phyloP scores from a whole-genome alignment of 2,888 invertebrate genomes.

The Iselma pallidipennis region DNA sequence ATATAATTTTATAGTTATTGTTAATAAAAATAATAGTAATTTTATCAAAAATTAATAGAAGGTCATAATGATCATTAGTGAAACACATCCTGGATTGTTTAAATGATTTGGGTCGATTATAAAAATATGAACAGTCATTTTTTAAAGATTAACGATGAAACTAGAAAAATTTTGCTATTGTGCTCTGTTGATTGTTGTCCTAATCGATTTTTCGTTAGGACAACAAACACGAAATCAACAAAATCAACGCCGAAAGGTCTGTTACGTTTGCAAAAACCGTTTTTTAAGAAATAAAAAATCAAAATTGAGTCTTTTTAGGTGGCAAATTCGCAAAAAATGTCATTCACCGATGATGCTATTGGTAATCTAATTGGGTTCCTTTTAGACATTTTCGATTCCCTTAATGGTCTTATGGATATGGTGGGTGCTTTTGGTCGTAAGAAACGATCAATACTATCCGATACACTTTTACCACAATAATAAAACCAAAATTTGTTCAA shows the following conservation, averaged over 20 bases:
- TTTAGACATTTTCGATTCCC: constrained; percentile 40
- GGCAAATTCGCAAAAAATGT: constrained; percentile 36
- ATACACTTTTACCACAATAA: not conserved
- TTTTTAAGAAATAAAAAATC: too few species aligned
- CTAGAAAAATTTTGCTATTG: not conserved
- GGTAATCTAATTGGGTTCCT: constrained; percentile 39
- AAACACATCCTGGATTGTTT: not conserved
- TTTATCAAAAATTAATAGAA: too few species aligned
- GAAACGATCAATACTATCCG: constrained; percentile 23
- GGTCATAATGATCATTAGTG: not conserved
- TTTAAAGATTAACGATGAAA: not conserved
- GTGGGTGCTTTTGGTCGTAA: constrained; percentile 23
- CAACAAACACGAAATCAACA: not conserved
- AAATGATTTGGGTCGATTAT: not conserved
- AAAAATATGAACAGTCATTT: not conserved
- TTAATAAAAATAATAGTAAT: not conserved
- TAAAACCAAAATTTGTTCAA: not conserved
- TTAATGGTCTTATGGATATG: constrained; percentile 37
- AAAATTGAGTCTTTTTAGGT: too few species aligned
- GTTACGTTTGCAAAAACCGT: too few species aligned
- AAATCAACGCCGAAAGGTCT: not conserved
- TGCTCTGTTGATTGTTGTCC: not conserved
- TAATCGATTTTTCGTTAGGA: constrained; percentile 3
- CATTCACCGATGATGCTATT: constrained; percentile 39
- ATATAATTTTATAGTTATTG: not conserved